Conservation (phyloP, 2,888 invertebrate genomes). For the Bunonema sp. region DNA sequence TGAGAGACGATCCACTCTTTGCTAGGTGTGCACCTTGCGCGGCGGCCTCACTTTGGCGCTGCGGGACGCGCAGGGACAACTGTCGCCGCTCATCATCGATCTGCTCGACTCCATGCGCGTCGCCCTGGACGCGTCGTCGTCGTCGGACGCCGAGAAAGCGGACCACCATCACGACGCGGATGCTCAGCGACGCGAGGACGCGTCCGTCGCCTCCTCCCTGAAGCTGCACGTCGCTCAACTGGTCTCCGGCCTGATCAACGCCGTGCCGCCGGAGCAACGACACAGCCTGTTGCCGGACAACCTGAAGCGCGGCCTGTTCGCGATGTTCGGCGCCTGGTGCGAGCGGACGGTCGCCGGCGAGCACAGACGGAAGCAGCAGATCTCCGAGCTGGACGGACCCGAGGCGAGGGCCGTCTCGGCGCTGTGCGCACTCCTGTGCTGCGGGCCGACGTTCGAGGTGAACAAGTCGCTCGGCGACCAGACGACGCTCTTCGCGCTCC, state of each 20-base stretch:
- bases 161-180: background rate
- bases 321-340: constrained; percentile 81
- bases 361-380: no score
- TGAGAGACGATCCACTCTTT: background rate
- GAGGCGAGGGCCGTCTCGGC: constrained; percentile 59
- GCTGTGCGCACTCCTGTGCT: constrained; percentile 84
- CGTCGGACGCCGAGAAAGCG: constrained; percentile 54
- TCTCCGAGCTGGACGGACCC: no score
- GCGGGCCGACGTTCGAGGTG: constrained; percentile 80
- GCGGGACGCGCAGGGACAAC: constrained; percentile 65
- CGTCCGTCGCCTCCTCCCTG: constrained; percentile 66
- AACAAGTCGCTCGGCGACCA: constrained; percentile 13
- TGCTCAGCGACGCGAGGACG: constrained; percentile 51
- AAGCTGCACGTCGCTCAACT: constrained; percentile 84
- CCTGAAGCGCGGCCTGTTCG: constrained; percentile 69
- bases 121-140: constrained; percentile 76
- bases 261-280: constrained; percentile 74
- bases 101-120: constrained; percentile 82
- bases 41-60: constrained; percentile 54
- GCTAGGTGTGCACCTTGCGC: constrained; percentile 20
- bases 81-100: constrained; percentile 75
- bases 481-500: constrained; percentile 48
- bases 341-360: constrained; percentile 58
- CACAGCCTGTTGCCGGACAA: constrained; percentile 71
- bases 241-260: constrained; percentile 76